phyloP scores from a whole-genome alignment of 2,888 invertebrate genomes.

The Hetaerina titia region DNA sequence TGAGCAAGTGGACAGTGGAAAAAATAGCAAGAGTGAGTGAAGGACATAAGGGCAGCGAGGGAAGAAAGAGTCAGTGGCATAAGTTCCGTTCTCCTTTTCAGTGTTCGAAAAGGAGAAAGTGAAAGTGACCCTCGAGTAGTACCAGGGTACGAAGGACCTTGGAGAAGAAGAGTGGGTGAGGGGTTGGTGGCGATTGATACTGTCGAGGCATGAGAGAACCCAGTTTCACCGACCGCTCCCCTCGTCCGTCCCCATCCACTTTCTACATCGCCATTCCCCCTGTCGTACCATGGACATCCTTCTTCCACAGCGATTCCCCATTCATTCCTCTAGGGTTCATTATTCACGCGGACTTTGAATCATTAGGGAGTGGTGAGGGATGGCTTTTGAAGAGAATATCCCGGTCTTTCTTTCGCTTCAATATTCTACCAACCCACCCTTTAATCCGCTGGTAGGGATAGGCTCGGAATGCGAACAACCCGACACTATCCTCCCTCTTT shows the following conservation, averaged over 20 bases:
- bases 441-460: neutral
- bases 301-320: constrained; percentile 8
- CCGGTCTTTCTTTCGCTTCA: neutral
- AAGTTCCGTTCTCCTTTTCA: neutral
- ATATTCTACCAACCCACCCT: neutral
- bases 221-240: neutral
- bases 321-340: constrained; percentile 41
- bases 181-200: neutral
- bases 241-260: neutral
- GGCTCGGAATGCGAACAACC: neutral
- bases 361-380: constrained; percentile 58
- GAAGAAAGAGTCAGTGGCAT: neutral
- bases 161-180: neutral
- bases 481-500: neutral
- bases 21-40: neutral
- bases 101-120: neutral
- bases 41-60: neutral
- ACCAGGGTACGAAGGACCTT: neutral
- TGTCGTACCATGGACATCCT: neutral
- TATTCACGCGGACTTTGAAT: constrained; percentile 57
- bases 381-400: constrained; percentile 51
- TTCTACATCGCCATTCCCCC: neutral
- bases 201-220: neutral
- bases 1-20: neutral
- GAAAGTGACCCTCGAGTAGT: neutral